Base-by-base conservation (phyloP, 1,140 invertebrate species). In the Trichogramma pretiosum region DNA sequence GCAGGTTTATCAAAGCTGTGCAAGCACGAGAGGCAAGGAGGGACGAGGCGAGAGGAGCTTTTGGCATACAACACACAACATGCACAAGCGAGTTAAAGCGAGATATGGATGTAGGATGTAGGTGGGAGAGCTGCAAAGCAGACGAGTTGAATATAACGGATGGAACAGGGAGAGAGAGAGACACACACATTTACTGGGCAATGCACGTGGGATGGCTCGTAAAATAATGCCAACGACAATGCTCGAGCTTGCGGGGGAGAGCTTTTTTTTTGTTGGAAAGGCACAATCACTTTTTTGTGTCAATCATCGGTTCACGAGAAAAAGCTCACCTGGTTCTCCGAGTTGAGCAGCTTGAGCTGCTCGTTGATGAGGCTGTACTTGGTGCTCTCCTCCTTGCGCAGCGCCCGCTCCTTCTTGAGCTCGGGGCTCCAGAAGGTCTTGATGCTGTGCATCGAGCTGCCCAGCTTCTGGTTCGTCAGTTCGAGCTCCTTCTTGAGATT, bases 361-460 rank as follows among this genome's bases (percentile, higher is more conserved):
- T 98, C 93, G 65, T 93, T 95, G 69, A 98, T 90, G 58, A 96
- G 80, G 64, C 86, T 88, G 77, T 94, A 96, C 70, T 97, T 96
- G 59, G 92, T 90, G 62, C 89, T 93, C 73, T 99, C 96, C 70
- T 99, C 96, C 71, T 98, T 98, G 42, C 95, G 75, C 37, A 98
- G 65, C 11, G 93, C 90, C 48, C 95, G 74, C 73, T 98, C 95
- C 74, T 97, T 98, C 73, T 99, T 99, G 59, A 99, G 76, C 69
- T 99, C 96, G 0, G 96, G 96, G 68, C 92, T 96, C 96, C 96
- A 99, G 74, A 99, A 98, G 10, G 94, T 98, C 74, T 99, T 99
- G 65, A 99, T 98, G 70, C 90, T 94, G 73, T 98, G 94, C 94
- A 98, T 98, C 60, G 89, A 93, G 61, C 94, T 97, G 62, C 92